Percentiles rank a stretch among this genome's conserved stretches.
phyloP scores from a whole-genome alignment of 2,888 invertebrate species.

The Cyclophora albipunctata region DNA sequence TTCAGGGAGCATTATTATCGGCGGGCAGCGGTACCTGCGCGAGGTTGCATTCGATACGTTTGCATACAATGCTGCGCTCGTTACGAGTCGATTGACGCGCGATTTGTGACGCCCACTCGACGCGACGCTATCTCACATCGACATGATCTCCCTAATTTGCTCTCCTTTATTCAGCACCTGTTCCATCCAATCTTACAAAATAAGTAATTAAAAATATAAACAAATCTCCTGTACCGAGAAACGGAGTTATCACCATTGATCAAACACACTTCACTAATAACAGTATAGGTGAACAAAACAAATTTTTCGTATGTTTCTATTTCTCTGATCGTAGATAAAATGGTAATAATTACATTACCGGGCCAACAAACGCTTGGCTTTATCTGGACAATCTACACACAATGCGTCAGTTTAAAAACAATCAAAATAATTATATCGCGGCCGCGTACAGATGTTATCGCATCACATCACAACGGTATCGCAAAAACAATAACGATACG shows the following conservation, averaged over 20 bases:
- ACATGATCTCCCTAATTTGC: conserved; percentile 50
- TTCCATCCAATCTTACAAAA: conserved; percentile 22
- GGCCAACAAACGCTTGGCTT: conserved; percentile 4
- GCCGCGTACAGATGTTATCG: conserved; percentile 27
- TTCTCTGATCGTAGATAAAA: conserved; percentile 19
- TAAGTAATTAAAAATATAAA: too few species aligned
- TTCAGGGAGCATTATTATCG: conserved; percentile 27
- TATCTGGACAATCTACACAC: conserved; percentile 26
- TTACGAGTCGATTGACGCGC: conserved; percentile 46
- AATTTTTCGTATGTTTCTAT: conserved; percentile 14
- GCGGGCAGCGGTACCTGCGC: conserved; percentile 24
- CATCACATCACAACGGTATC: conserved; percentile 20
- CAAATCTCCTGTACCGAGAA: too few species aligned
- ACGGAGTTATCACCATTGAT: too few species aligned
- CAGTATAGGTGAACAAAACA: not conserved
- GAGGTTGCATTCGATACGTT: conserved; percentile 25
- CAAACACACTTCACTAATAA: too few species aligned
- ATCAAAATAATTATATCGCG: conserved; percentile 38
- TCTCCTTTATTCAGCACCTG: conserved; percentile 46
- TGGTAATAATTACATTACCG: conserved; percentile 18
- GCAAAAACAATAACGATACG: conserved; percentile 36
- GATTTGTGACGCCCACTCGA: conserved; percentile 32
- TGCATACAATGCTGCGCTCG: conserved; percentile 65
- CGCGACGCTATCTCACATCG: conserved; percentile 31
- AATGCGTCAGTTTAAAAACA: conserved; percentile 30